phyloP scores from a whole-genome alignment of 2,888 invertebrate species.

The Heliconius ethilla region DNA sequence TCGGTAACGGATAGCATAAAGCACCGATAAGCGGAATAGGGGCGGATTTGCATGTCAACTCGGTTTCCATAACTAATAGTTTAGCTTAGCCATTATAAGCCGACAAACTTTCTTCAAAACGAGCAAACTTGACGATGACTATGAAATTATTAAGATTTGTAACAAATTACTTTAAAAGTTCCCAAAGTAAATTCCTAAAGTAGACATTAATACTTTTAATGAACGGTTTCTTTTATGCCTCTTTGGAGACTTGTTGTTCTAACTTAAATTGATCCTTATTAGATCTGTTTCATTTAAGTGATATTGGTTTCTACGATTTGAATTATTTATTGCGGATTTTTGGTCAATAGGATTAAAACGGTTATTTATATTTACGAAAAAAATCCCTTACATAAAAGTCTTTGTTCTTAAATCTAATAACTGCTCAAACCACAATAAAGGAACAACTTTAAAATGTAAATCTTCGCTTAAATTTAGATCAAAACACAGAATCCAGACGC shows the following conservation, averaged over 20 bases:
- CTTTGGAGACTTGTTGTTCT: constrained; percentile 26
- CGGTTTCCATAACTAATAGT: constrained; percentile 73
- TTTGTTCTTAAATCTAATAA: constrained; percentile 2
- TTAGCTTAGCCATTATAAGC: constrained; percentile 69
- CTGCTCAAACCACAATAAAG: not conserved
- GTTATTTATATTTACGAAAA: not conserved
- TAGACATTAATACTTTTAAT: constrained; percentile 46
- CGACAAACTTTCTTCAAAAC: constrained; percentile 61
- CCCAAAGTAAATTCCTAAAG: constrained; percentile 51
- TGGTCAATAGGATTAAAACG: not conserved
- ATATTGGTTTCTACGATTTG: not conserved
- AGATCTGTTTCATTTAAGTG: constrained; percentile 13
- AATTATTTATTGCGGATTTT: not conserved
- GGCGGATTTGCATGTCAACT: constrained; percentile 77
- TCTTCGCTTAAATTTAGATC: constrained; percentile 27
- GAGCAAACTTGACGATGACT: constrained; percentile 65
- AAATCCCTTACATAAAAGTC: not conserved
- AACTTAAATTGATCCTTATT: constrained; percentile 20
- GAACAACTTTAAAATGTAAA: constrained; percentile 16
- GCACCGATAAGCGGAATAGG: constrained; percentile 50
- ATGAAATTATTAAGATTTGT: constrained; percentile 67
- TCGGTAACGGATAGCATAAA: constrained; percentile 40
- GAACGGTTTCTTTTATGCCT: constrained; percentile 35
- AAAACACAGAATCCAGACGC: constrained; percentile 27
- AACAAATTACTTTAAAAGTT: constrained; percentile 61